These are phyloP conservation scores for Macrophya annulata DNA, from an alignment of 2,888 invertebrate species.

Conservation along the genomic window DNA sequence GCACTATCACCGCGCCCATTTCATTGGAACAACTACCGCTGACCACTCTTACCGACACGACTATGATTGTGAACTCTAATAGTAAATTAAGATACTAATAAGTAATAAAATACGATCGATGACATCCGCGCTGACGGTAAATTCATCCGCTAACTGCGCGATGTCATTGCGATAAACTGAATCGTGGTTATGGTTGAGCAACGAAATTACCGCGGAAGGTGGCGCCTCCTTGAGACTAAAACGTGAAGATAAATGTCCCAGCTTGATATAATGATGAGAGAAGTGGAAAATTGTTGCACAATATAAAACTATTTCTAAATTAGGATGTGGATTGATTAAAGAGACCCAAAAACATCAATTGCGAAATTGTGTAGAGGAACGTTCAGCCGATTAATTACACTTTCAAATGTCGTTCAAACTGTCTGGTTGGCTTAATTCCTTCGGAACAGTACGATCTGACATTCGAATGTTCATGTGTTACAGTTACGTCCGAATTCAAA, in stretches of 20 bases:
- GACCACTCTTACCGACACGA: constrained; percentile 1
- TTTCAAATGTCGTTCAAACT: not conserved
- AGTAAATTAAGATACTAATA: not conserved
- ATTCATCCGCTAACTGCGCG: not conserved
- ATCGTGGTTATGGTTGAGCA: not conserved
- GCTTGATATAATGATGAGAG: not conserved
- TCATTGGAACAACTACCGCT: not conserved
- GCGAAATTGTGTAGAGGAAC: not conserved
- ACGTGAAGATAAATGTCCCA: not conserved
- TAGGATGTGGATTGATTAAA: not conserved
- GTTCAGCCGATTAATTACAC: not conserved
- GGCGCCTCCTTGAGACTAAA: not conserved
- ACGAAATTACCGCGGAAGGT: not conserved
- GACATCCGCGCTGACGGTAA: not conserved
- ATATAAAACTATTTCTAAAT: constrained; percentile 9
- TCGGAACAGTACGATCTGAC: not conserved
- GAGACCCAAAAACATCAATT: not conserved
- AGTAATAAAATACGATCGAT: not conserved
- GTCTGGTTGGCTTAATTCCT: not conserved
- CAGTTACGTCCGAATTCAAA: not conserved
- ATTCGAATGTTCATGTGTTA: not conserved
- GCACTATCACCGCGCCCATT: constrained; percentile 22
- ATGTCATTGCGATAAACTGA: not conserved
- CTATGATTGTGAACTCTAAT: not conserved
- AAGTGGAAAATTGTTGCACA: constrained; percentile 9